Base-by-base conservation (phyloP, 2,888 invertebrate species). In the Capitulum mitella region DNA sequence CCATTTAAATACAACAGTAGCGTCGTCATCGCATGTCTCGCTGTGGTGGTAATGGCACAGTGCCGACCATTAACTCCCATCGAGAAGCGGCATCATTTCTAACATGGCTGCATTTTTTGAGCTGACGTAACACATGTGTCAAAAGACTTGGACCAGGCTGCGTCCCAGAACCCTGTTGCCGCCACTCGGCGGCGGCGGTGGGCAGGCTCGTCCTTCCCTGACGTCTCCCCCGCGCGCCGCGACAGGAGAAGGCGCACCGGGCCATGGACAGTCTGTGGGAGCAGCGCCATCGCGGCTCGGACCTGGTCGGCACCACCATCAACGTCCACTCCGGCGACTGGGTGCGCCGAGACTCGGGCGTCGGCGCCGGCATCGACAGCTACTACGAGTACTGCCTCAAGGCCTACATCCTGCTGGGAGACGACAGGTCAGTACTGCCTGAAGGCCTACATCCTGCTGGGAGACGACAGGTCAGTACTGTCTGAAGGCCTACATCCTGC, bases 301-400 rank as follows among this genome's bases (percentile, higher is more conserved):
- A 99, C 86, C 89, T 99, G 16, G 97, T 99, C 93, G 98, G 98
- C 8, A 97, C 97, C 0, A 96, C 98, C 12, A 89, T 98, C 78
- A 97, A 98, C 87, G 93, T 98, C n/a, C 94, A 98, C 86, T 96
- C 94, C 3, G 98, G 98, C 0, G 97, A 98, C 86, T 99, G 98
- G 98, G 92, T 98, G 10, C 89, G 98, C 76, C 90, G 97, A 84
- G 98, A 98, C 86, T 94, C 97, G 1, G 82, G 82, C 46, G 96
- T 99, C 12, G 98, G 98, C n/a, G 98, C 98, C 26, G 98, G 98
- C 46, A 98, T 98, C 83, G 98, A 99, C 87, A 98, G 97, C 0
- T 99, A 99, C 86, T 99, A 98, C 85, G 98, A 99, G 86, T 99
- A 99, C 86, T 93, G 97, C 82, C 89, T 99, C 54, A 99, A 99